phyloP scores from a whole-genome alignment of 2,888 invertebrate genomes.

The Agonopterix subpropinquella region DNA sequence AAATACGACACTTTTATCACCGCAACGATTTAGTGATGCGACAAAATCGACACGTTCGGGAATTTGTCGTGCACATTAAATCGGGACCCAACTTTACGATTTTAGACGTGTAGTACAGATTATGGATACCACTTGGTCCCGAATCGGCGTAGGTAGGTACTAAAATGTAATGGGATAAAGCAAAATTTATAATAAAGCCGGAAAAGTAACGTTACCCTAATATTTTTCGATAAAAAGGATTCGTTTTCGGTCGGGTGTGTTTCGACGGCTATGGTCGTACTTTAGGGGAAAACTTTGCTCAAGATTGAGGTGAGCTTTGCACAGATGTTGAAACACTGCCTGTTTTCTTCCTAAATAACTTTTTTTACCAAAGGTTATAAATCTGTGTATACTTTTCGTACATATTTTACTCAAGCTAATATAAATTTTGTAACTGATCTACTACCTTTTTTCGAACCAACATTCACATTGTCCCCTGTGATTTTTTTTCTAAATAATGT shows the following conservation, averaged over 20 bases:
- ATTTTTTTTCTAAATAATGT: too few species aligned
- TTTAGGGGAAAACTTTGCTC: constrained; percentile 8
- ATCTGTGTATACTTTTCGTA: too few species aligned
- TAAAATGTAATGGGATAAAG: constrained; percentile 32
- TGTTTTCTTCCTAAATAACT: too few species aligned
- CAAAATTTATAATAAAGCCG: constrained; percentile 14
- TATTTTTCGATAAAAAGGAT: constrained; percentile 15
- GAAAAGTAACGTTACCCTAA: constrained; percentile 10
- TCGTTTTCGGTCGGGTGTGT: constrained; percentile 7
- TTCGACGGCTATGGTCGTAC: constrained; percentile 12
- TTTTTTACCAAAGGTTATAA: too few species aligned
- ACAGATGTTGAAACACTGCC: too few species aligned
- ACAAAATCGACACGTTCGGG: constrained; percentile 36
- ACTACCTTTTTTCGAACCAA: too few species aligned
- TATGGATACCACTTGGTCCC: constrained; percentile 16
- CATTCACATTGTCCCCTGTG: too few species aligned
- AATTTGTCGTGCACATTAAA: constrained; percentile 17
- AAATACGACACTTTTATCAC: constrained; percentile 43
- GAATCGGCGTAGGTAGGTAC: constrained; percentile 16
- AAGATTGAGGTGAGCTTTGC: too few species aligned
- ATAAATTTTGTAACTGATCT: too few species aligned
- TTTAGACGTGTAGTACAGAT: constrained; percentile 23
- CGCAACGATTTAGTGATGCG: constrained; percentile 34
- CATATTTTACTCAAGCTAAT: too few species aligned
- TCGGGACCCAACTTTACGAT: constrained; percentile 32